Base-by-base conservation (phyloP, 2,797 vertebrate species). In the Chelon labrosus region DNA sequence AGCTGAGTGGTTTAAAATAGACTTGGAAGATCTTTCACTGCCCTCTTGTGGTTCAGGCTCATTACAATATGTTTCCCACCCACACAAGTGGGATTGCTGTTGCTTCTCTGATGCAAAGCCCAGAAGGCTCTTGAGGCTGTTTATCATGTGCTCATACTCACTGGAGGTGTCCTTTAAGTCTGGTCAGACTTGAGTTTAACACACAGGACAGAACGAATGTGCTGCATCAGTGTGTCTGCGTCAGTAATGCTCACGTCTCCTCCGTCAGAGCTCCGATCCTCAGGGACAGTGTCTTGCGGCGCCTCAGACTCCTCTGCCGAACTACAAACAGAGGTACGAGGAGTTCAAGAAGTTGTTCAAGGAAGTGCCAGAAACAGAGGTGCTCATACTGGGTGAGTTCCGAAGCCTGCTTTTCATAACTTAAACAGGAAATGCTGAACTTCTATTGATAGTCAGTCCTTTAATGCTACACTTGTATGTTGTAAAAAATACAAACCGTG, bases 301-400 rank as follows among this genome's bases (percentile, higher is more conserved):
- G 0, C 94, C 96, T 25, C 95, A 96, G 90, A 71, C 94, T 76
- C 93, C 96, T 49, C 91, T 93, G 79, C 92, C 92, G 1, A 96
- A 90, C 70, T 99, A 98, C 89, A 98, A 96, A 88, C 97, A 97
- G 75, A 96, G 93, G 76, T 90, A 88, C 2, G 97, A 98, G 1
- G 97, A 99, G 86, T 98, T 98, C 79, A 97, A 90, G 80, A 97
- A 91, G 88, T 86, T 96, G 55, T 99, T 99, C 83, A 96, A 93
- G 88, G 96, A 98, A 38, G 80, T 97, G 17, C 95, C 96, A 0
- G 96, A 96, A 59, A 92, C 95, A 0, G 97, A 98, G 88, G 95
- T 82, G 75, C 94, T 99, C 19, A 86, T 99, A 85, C 91, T 96
- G 79, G 97, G 97, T 98, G 91, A 96, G 95, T 79, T 63, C 12